Base-by-base conservation (phyloP, 1,140 invertebrate genomes). In the Yoshiicerus persimilis region DNA sequence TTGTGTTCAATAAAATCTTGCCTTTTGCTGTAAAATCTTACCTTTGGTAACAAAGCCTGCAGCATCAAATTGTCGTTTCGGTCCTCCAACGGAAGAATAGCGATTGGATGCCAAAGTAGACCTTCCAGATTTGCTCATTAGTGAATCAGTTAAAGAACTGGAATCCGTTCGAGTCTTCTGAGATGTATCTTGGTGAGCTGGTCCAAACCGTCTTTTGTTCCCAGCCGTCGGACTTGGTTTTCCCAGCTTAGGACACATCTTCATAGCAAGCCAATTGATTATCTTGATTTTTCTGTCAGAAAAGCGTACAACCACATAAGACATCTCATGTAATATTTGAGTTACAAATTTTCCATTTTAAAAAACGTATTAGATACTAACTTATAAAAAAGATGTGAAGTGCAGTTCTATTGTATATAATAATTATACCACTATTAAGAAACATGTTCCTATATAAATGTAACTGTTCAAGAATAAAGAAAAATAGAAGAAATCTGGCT, bases 131-230 rank as follows among this genome's bases (percentile, higher is more conserved):
- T 85, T 87, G 25, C 85, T 75, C 47, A 84, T 88, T 16, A 88
- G 75, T 62, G 89, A 89, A 32, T 90, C 89, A 1, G 89, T 89
- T 25, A 90, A 32, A 9, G 89, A 90, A 30, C 87, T 88, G 13
- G 86, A 90, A 38, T 90, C 88, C 5, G 89, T 88, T 25, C 89
- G 64, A 13, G 88, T 89, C 41, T 88, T 90, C 77, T 88, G 87
- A 34, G 89, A 90, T 23, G 56, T 87, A 64, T 90, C 88, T 34
- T 90, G 87, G 86, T 87, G 89, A 25, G 80, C 11, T 56, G 64
- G 75, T 64, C 89, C 89, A 84, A 90, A 90, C 75, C 80, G 66
- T 30, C 88, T 41, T 62, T 87, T 88, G 66, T 87, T 89, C 20
- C 84, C 87, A 4, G 84, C 32, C 13, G 66, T 56, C 0, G 88